phyloP scores from a whole-genome alignment of 2,888 invertebrate species.

The Emmelina monodactyla region DNA sequence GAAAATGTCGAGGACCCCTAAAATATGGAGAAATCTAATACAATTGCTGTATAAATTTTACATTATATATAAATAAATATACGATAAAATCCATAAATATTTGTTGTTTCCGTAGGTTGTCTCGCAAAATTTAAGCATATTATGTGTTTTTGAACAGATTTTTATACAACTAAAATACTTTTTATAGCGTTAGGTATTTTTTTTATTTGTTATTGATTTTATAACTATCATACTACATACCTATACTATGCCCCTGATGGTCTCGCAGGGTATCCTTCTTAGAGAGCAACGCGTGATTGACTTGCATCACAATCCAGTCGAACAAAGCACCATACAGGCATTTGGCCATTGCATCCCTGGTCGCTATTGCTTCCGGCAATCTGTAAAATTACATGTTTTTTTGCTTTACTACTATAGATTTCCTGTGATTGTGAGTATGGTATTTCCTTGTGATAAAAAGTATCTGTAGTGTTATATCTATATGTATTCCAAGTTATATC shows the following conservation, averaged over 20 bases:
- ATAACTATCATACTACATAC: constrained; percentile 20
- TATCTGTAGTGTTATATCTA: too few relatives aligned
- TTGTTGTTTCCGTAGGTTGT: not conserved
- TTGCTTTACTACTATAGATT: too few relatives aligned
- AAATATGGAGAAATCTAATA: constrained; percentile 5
- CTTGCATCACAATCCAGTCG: constrained; percentile 97
- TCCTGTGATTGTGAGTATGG: too few relatives aligned
- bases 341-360: constrained; percentile 95
- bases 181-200: not conserved
- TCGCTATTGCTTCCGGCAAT: constrained; percentile 85
- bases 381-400: constrained; percentile 31
- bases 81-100: too few relatives aligned
- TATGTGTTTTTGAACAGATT: not conserved
- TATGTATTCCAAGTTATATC: too few relatives aligned
- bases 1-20: constrained; percentile 93
- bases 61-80: too few relatives aligned
- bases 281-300: constrained; percentile 91
- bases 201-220: not conserved
- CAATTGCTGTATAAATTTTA: too few relatives aligned
- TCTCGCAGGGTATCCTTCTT: constrained; percentile 87
- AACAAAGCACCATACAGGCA: constrained; percentile 95
- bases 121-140: not conserved
- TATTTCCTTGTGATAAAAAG: too few relatives aligned
- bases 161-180: too few relatives aligned
- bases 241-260: constrained; percentile 92